Base-by-base conservation (phyloP, 2,888 invertebrate species). In the Erebia epiphron region DNA sequence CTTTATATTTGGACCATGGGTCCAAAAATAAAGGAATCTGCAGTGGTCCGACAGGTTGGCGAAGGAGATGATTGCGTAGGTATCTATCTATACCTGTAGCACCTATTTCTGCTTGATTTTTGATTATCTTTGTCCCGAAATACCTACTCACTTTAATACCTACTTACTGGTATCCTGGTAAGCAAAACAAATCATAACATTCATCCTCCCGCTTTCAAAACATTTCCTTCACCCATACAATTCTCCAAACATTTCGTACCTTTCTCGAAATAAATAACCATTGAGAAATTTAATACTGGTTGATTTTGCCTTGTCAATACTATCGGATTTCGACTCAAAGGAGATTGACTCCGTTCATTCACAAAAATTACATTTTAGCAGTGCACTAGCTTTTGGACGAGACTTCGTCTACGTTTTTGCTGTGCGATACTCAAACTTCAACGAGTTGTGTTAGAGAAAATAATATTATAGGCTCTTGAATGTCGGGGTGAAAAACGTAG, bases 221-320 rank as follows among this genome's bases (percentile, higher is more conserved):
- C 60, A 60, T 43, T 43, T 60, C 41, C 11, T 60, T 43, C 41
- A 41, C n/a, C 10, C n/a, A 41, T 16, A 1, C 43, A 11, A 60
- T 60, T 43, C 43, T 43, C 43, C 18, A 41, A 41, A 58, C 2
- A 58, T 41, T n/a, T 35, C n/a, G 41, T 14, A n/a, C 41, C 16
- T 58, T 58, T 58, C 41, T 58, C 35, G 58, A 58, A 58, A 58
- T 58, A 58, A 58, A 58, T 41, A 57, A 41, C 16, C 21, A 56
- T 56, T 13, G 21, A 11, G 58, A 58, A 58, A 58, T 41, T 41
- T 7, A 58, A 58, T 58, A 58, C 41, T 9, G 58, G 41, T 58
- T 35, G n/a, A 58, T 58, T 58, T 58, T 58, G 9, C 58, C 58
- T 58, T 41, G 58, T 41, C 58, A 9, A 41, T n/a, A 58, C 16